Evolutionary conservation across 1,140 invertebrate species (phyloP).

Genomic region (Delia radicum): DNA sequence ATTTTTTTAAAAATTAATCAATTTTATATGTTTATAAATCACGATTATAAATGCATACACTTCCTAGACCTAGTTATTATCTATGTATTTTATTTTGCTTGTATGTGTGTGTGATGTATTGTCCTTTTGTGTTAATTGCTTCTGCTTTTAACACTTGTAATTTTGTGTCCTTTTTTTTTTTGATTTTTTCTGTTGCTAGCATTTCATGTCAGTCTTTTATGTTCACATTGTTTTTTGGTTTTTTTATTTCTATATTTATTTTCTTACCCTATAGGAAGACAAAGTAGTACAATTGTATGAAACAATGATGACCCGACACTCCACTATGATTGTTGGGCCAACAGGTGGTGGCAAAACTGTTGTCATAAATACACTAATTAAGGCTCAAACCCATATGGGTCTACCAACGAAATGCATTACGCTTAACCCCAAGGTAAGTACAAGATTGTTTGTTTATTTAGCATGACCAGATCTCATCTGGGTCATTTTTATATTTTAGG

Average conservation of each 20-base stretch:
- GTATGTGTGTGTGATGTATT: neutral
- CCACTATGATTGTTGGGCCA: slow-evolving; percentile 87
- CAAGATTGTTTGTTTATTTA: neutral
- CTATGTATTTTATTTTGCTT: no score
- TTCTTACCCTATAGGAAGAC: slow-evolving; percentile 75
- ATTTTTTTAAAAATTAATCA: no score
- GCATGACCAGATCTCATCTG: neutral
- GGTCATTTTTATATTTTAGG: neutral
- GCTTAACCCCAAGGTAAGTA: slow-evolving; percentile 78
- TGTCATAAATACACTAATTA: slow-evolving; percentile 76
- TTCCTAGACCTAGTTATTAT: no score
- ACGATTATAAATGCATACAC: no score
- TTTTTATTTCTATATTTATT: neutral
- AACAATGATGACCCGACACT: slow-evolving; percentile 91
- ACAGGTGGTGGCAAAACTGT: slow-evolving; percentile 89
- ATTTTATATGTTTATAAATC: no score
- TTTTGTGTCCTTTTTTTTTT: neutral
- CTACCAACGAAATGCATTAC: slow-evolving; percentile 74
- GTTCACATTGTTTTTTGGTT: neutral
- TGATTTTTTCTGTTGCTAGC: neutral
- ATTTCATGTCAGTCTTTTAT: neutral
- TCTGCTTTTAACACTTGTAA: neutral
- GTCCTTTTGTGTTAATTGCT: slow-evolving; percentile 16
- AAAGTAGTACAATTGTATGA: slow-evolving; percentile 90
- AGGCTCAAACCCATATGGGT: slow-evolving; percentile 75